phyloP scores from a whole-genome alignment of 2,888 invertebrate species.

The Laothoe populi region DNA sequence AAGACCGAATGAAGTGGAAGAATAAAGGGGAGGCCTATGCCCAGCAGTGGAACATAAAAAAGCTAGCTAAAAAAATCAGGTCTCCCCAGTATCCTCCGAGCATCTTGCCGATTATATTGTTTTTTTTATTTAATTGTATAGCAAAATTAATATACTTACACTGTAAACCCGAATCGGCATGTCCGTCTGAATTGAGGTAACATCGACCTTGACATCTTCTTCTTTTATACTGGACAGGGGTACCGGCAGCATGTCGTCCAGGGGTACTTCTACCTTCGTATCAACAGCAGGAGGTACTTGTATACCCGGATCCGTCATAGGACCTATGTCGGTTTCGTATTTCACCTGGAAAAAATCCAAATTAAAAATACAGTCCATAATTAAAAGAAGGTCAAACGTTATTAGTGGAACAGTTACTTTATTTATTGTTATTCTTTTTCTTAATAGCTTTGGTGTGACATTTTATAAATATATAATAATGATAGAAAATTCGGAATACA shows the following conservation, averaged over 20 bases:
- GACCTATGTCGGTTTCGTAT: slow-evolving; percentile 54
- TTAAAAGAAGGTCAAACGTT: neutral
- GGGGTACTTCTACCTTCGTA: slow-evolving; percentile 39
- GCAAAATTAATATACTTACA: slow-evolving; percentile 51
- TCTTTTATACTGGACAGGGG: slow-evolving; percentile 75
- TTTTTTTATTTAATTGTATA: no score
- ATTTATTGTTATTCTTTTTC: no score
- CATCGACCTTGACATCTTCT: slow-evolving; percentile 69
- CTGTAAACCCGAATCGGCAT: slow-evolving; percentile 61
- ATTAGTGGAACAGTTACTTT: no score
- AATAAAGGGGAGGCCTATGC: no score
- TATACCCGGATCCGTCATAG: slow-evolving; percentile 43
- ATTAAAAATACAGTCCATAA: slow-evolving; percentile 3
- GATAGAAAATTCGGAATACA: no score
- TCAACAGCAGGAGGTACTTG: slow-evolving; percentile 51
- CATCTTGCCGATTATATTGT: no score
- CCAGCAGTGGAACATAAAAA: no score
- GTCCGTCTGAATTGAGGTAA: slow-evolving; percentile 56
- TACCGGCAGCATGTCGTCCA: slow-evolving; percentile 60
- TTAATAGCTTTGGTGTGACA: no score
- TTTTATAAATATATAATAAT: no score
- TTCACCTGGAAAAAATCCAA: slow-evolving; percentile 51
- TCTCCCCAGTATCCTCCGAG: no score
- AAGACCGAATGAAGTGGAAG: no score
- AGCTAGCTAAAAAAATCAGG: no score